A percentile compares a stretch with the other conserved stretches of the same genome.
Evolutionary conservation across 1,140 invertebrate genomes (phyloP).

Genomic region (Stenopsyche tienmushanensis): DNA sequence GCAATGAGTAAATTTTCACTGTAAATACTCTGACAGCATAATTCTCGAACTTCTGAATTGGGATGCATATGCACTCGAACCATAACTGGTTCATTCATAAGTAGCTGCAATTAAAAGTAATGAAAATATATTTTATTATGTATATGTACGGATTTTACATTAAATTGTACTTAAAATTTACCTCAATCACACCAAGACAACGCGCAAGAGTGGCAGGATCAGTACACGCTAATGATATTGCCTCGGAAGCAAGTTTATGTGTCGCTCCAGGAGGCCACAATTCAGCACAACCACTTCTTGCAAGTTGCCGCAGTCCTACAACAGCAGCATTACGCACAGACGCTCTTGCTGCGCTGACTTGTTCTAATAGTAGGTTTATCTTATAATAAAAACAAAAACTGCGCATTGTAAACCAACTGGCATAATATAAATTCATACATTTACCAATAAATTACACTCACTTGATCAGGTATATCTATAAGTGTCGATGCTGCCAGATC

Average conservation of each 20-base stretch:
- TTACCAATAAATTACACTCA: constrained; percentile 45
- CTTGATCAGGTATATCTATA: constrained; percentile 87
- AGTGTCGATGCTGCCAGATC: constrained; percentile 85
- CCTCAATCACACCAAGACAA: constrained; percentile 39
- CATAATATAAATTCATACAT: background rate
- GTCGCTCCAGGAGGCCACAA: constrained; percentile 77
- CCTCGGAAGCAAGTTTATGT: constrained; percentile 58
- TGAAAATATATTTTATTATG: constrained; percentile 10
- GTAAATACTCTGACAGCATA: constrained; percentile 49
- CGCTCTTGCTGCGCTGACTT: constrained; percentile 29
- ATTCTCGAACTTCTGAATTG: constrained; percentile 44
- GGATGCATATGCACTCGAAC: constrained; percentile 48
- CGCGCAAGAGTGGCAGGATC: constrained; percentile 30
- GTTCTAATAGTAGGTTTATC: constrained; percentile 32
- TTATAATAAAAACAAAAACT: background rate
- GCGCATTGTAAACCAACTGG: background rate
- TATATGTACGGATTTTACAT: background rate
- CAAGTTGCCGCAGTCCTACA: constrained; percentile 72
- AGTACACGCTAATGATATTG: constrained; percentile 30
- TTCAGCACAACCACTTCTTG: constrained; percentile 72
- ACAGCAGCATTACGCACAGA: constrained; percentile 73
- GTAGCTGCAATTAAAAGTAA: constrained; percentile 18
- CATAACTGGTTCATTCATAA: constrained; percentile 44
- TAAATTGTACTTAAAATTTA: constrained; percentile 4
- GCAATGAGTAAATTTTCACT: constrained; percentile 46